Evolutionary conservation across 2,888 invertebrate species (phyloP), one percentile per base, ranked within the genome.

Genomic region (Euzophera pinguis): DNA sequence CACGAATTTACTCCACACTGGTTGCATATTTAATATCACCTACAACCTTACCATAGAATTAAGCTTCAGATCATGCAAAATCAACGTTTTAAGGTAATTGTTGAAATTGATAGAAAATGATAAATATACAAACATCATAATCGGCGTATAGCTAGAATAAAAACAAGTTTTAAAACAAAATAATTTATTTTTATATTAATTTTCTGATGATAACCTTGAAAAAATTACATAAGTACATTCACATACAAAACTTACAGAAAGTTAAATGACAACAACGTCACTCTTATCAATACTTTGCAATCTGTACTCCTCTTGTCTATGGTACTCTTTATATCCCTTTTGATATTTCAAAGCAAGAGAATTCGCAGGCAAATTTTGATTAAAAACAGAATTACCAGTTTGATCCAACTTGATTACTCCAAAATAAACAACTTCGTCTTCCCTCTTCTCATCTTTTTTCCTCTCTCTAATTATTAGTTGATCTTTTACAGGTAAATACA

Each of bases 311-410:
- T 63, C 55, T 16, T 49, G 55, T 10, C 52, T 55, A 8, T 56
- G 50, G 54, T 67, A 71, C 51, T 81, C 73, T 41, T 75, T 77
- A 41, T 78, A 90, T 0, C 90, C 90, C 56, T 81, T 88, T 53
- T 90, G 88, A 59, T 88, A 88, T 60, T 74, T 84, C 53, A 90
- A 61, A 1, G 90, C 90, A 1, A 88, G 67, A 5, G 90, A 89
- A 63, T 89, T 73, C 8, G 61, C 62, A 0, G 86, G 84, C 32
- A 69, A 47, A 0, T 67, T 76, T 1, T 64, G 73, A 47, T 77
- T 81, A 39, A 83, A 84, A 0, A 81, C 45, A 0, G 86, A 86
- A 60, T 83, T 69, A 0, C 86, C 86, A 48, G 67, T 62, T 0
- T 66, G 51, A 60, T 73, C 69, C 6, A 90, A 59, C 60, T 82